phyloP scores from a whole-genome alignment of 2,797 vertebrate species.

The Falco berigora region DNA sequence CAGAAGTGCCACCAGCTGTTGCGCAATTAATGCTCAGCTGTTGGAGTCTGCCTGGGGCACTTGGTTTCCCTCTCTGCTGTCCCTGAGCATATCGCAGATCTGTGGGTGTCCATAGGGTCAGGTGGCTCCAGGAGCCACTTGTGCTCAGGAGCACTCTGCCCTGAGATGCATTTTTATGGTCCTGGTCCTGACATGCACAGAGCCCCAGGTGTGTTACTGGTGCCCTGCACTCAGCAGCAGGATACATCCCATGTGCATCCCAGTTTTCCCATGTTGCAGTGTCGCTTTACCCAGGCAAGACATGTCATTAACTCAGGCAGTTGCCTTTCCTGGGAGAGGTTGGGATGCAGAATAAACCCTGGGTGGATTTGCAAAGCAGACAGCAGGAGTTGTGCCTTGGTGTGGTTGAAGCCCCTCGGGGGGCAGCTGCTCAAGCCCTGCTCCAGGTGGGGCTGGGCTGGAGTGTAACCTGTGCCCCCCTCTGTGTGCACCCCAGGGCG shows the following conservation, averaged over 20 bases:
- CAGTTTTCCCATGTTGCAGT: fast-evolving
- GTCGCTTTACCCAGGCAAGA: fast-evolving
- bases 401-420: fast-evolving
- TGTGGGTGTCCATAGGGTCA: fast-evolving
- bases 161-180: not conserved
- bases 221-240: not conserved
- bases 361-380: not conserved
- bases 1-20: not conserved
- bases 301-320: fast-evolving
- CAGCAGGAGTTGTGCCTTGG: fast-evolving
- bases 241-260: not conserved
- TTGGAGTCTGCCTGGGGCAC: not conserved
- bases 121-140: not conserved
- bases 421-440: fast-evolving
- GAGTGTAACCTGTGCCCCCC: fast-evolving
- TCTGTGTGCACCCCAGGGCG: constrained; percentile 67
- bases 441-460: not conserved
- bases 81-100: not conserved
- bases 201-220: fast-evolving
- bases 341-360: fast-evolving
- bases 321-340: not conserved
- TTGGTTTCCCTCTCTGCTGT: not conserved
- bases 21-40: not conserved
- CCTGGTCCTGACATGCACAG: fast-evolving
- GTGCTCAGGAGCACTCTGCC: not conserved